Evolutionary conservation across 2,888 invertebrate species (phyloP).

Genomic region (Diabrotica balteata): DNA sequence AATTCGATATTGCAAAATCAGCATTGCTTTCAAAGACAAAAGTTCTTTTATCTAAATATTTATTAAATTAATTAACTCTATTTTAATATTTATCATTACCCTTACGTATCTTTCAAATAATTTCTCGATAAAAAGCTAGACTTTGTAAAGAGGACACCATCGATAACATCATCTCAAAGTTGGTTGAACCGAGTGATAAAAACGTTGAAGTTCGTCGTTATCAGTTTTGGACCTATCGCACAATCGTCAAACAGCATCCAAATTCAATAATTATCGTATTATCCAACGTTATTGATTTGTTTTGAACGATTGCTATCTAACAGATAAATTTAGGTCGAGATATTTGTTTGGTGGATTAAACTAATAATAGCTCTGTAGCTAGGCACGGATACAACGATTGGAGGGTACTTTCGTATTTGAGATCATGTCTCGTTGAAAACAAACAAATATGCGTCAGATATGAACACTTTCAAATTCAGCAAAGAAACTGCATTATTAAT

Average conservation of each 20-base stretch:
- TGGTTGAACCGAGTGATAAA: conserved; percentile 23
- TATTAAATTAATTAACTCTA: no score
- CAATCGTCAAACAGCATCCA: conserved; percentile 23
- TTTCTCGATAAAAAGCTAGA: background rate
- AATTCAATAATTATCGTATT: conserved; percentile 19
- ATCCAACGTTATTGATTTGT: conserved; percentile 20
- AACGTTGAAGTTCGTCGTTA: conserved; percentile 19
- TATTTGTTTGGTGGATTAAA: conserved; percentile 13
- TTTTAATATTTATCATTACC: no score
- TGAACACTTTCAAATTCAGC: no score
- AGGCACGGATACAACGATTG: background rate
- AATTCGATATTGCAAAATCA: no score
- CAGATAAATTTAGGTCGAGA: conserved; percentile 17
- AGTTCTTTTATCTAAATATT: no score
- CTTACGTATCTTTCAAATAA: background rate
- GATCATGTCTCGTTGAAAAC: no score
- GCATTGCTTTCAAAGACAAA: no score
- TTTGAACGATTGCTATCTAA: conserved; percentile 17
- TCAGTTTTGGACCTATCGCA: conserved; percentile 14
- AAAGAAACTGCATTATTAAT: no score
- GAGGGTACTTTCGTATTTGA: no score
- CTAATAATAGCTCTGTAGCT: conserved; percentile 22
- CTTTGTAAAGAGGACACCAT: conserved; percentile 15
- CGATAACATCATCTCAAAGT: conserved; percentile 18
- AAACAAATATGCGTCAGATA: no score